Conservation (phyloP, 2,113 vertebrate species). For the Catharus fuscescens region DNA sequence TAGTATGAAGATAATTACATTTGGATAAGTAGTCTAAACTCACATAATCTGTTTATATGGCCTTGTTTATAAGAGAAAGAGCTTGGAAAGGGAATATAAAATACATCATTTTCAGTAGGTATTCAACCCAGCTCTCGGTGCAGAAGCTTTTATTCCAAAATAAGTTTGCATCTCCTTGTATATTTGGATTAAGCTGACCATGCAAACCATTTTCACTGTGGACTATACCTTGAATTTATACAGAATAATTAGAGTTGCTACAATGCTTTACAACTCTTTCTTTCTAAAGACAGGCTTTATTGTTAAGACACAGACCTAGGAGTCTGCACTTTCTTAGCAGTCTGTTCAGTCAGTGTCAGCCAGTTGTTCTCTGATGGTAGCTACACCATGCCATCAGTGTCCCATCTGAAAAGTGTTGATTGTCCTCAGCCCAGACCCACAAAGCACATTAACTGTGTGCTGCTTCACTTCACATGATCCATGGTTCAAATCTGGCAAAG, state of each 20-base stretch:
- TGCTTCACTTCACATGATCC: neutral
- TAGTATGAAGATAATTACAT: neutral
- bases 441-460: fast-evolving
- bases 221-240: neutral
- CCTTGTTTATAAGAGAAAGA: neutral
- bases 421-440: neutral
- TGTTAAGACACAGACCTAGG: neutral
- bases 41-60: neutral
- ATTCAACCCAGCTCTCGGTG: neutral
- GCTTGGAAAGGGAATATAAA: neutral
- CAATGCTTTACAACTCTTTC: neutral
- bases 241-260: neutral
- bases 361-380: neutral
- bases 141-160: neutral
- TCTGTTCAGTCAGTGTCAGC: neutral
- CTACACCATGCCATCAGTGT: neutral
- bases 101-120: neutral
- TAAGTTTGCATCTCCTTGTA: neutral
- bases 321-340: neutral
- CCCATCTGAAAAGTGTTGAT: neutral
- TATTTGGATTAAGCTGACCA: neutral
- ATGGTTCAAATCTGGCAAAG: neutral
- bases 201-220: neutral
- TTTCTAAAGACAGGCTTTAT: neutral
- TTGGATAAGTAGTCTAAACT: neutral